Percentiles rank a stretch among this genome's conserved stretches.
Conservation (phyloP, 64 coral and sea anemone genomes). For the Hydrozoanthus tunicans region DNA sequence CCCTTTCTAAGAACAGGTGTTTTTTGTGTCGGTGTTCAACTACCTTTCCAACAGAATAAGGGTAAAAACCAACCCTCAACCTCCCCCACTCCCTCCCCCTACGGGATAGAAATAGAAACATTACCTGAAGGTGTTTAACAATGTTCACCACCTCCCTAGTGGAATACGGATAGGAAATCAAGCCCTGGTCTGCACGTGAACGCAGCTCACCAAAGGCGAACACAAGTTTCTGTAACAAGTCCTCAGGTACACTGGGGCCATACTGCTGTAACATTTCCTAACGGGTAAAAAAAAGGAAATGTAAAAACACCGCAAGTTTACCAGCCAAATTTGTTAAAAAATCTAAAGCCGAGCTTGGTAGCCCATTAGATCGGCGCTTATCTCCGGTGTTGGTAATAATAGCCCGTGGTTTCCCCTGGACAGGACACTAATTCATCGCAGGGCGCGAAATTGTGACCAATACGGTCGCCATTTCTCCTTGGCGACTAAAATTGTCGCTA, state of each 20-base stretch:
- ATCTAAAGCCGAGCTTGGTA: not conserved
- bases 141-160: slow-evolving; percentile 95
- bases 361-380: too few species aligned
- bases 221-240: slow-evolving; percentile 85
- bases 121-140: slow-evolving; percentile 97
- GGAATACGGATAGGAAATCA: slow-evolving; percentile 97
- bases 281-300: not conserved
- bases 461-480: too few species aligned
- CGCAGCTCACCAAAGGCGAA: slow-evolving; percentile 92
- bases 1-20: too few species aligned
- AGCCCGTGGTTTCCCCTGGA: too few species aligned
- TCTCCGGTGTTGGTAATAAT: too few species aligned
- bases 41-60: not conserved
- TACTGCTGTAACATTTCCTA: slow-evolving; percentile 96
- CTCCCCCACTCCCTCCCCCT: not conserved
- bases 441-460: too few species aligned
- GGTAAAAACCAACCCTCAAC: not conserved
- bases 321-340: not conserved
- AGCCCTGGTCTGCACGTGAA: slow-evolving; percentile 86
- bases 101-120: too few species aligned
- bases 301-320: not conserved
- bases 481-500: too few species aligned
- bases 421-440: too few species aligned
- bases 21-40: too few species aligned
- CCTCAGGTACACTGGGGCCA: slow-evolving; percentile 82